Conservation (phyloP, 1,140 invertebrate species). For the Capitella teleta region DNA sequence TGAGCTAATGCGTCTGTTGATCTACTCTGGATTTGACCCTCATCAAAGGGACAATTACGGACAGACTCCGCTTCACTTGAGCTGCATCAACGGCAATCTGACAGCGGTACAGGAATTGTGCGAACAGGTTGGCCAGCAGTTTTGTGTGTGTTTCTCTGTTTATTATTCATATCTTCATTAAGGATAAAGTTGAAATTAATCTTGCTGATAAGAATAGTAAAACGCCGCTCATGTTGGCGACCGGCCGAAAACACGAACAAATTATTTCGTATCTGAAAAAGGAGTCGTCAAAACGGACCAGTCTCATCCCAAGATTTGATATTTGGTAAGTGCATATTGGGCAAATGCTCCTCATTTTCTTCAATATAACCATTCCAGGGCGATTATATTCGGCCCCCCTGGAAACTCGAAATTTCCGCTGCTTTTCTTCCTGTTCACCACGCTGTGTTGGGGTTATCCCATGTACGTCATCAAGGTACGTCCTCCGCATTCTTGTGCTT, state of each 20-base stretch:
- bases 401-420: slow-evolving; percentile 79
- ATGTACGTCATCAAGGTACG: slow-evolving; percentile 76
- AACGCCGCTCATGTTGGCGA: slow-evolving; percentile 74
- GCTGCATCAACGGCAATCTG: slow-evolving; percentile 80
- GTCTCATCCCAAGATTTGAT: slow-evolving; percentile 74
- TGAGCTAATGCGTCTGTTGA: slow-evolving; percentile 73
- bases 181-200: slow-evolving; percentile 72
- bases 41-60: slow-evolving; percentile 84
- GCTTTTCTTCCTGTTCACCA: slow-evolving; percentile 70
- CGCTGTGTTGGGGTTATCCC: slow-evolving; percentile 80
- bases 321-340: slow-evolving; percentile 54
- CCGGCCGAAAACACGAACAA: slow-evolving; percentile 71
- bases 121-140: slow-evolving; percentile 56
- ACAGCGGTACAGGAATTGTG: slow-evolving; percentile 52
- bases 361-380: slow-evolving; percentile 46
- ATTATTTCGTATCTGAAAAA: slow-evolving; percentile 67
- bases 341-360: not conserved
- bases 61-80: slow-evolving; percentile 81
- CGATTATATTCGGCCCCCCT: slow-evolving; percentile 75
- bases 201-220: slow-evolving; percentile 81
- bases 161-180: not conserved
- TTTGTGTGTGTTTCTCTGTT: not conserved
- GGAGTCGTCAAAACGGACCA: slow-evolving; percentile 64
- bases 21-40: slow-evolving; percentile 76
- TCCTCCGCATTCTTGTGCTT: not conserved